These are phyloP conservation scores for Oligia latruncula DNA, from an alignment of 2,888 invertebrate species.

Conservation along the genomic window DNA sequence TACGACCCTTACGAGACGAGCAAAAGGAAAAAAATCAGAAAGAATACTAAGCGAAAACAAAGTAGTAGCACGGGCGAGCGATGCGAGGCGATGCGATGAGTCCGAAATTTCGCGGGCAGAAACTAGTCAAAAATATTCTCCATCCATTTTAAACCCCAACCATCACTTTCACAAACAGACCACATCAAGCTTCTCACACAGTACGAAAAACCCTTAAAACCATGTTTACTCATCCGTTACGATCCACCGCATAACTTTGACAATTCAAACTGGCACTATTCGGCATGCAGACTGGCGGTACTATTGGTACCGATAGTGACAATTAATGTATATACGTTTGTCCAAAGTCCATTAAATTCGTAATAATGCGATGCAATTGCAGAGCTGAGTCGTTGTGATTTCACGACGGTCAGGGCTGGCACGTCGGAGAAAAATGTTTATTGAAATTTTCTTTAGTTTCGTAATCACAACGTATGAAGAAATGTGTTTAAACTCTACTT, in stretches of 20 bases:
- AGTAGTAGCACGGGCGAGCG: too few relatives aligned
- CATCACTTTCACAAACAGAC: neutral
- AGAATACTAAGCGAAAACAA: too few relatives aligned
- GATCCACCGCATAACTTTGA: constrained; percentile 60
- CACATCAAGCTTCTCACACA: neutral
- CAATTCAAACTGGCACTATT: constrained; percentile 42
- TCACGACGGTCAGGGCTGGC: constrained; percentile 67
- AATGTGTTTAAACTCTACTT: neutral
- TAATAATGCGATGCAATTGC: constrained; percentile 75
- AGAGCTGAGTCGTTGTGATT: constrained; percentile 66
- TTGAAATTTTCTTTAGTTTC: neutral
- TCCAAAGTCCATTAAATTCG: constrained; percentile 75
- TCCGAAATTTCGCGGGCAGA: too few relatives aligned
- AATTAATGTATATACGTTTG: constrained; percentile 60
- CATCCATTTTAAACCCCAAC: neutral
- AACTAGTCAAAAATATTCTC: neutral
- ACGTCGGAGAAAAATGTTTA: neutral
- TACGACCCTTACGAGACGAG: too few relatives aligned
- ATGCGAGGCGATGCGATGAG: too few relatives aligned
- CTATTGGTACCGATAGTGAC: constrained; percentile 50
- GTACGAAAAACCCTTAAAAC: constrained; percentile 31
- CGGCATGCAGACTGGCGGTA: constrained; percentile 39
- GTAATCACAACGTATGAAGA: neutral
- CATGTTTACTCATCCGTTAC: constrained; percentile 46
- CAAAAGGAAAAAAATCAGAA: too few relatives aligned